Base-by-base conservation (phyloP, 2,113 vertebrate species). In the Strix uralensis region DNA sequence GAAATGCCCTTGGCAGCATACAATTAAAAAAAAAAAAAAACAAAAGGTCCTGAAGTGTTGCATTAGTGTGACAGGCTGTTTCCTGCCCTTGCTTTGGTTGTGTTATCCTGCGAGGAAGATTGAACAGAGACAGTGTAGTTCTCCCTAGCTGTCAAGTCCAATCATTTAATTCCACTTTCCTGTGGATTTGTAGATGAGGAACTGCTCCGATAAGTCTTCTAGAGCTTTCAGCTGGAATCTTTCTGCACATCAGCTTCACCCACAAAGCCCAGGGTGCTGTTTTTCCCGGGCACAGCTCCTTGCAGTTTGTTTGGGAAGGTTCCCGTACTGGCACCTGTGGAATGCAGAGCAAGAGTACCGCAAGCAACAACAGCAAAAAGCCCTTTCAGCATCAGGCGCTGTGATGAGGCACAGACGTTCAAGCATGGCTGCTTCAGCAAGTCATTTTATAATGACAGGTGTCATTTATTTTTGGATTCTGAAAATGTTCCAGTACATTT, bases 161-260 rank as follows among this genome's bases (percentile, higher is more conserved):
- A 96, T 94, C 38, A 86, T 94, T 96, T 96, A 96, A 97, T 94
- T 97, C 93, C 54, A 81, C 75, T 90, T 94, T 90, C 57, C 90
- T 85, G 61, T 71, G 82, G 88, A 93, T 96, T 94, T 96, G 51
- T 63, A 77, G 84, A 61, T 49, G 86, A 92, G 51, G 92, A 96
- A 38, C 82, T 83, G 52, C 88, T 91, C 70, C 46, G 9, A 5
- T 92, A 91, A 96, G 77, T 89, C 63, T 27, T 86, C 67, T 78
- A 51, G 70, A 77, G 42, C 92, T 91, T 97, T 87, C 92, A 66
- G 20, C 72, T 83, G 88, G 78, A 71, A 78, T 69, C 29, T 80
- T 61, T 73, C 82, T 62, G 44, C 65, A 32, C 30, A 42, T 79
- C 70, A 93, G 27, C 67, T 86, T 63, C 4, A 1, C 29, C 19